A percentile compares a stretch with the other conserved stretches of the same genome.
Conservation (phyloP, 30 jellyfish, hydroid and myxozoan species). For the Catostylus mosaicus region DNA sequence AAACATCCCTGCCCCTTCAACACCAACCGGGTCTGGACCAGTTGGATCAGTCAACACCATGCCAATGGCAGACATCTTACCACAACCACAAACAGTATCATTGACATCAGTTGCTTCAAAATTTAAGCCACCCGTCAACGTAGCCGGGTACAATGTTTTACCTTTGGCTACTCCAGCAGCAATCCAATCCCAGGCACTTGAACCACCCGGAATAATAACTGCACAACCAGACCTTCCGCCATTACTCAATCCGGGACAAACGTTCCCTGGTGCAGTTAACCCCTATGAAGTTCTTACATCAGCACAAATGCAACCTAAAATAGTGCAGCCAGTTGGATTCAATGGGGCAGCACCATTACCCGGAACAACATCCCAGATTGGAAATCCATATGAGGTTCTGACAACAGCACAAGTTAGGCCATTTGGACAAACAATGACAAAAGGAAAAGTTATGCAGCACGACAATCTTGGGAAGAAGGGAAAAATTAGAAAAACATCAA, state of each 20-base stretch:
- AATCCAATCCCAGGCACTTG: conserved; percentile 24
- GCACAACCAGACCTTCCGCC: conserved; percentile 43
- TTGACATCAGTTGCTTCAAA: conserved; percentile 35
- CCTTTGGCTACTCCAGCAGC: conserved; percentile 52
- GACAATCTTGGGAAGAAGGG: conserved; percentile 33
- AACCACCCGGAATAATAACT: conserved; percentile 56
- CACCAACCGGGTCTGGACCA: conserved; percentile 71
- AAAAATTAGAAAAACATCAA: not conserved
- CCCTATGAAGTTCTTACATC: conserved; percentile 62
- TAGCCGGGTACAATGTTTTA: conserved; percentile 57
- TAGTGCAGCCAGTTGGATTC: conserved; percentile 13
- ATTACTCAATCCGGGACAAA: conserved; percentile 7
- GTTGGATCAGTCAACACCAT: conserved; percentile 56
- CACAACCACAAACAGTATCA: conserved; percentile 19
- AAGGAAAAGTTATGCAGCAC: not conserved
- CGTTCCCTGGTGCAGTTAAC: conserved; percentile 39
- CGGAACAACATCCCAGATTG: not conserved
- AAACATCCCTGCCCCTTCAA: conserved; percentile 35
- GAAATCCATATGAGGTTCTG: conserved; percentile 47
- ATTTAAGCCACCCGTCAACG: conserved; percentile 44
- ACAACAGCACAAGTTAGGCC: conserved; percentile 30
- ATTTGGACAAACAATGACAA: conserved; percentile 27
- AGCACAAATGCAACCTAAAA: conserved; percentile 51
- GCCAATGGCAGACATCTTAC: conserved; percentile 5
- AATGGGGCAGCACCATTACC: conserved; percentile 16